Base-by-base conservation (phyloP, 37 sponge, comb jelly and placozoan species). In the Axinella damicornis region DNA sequence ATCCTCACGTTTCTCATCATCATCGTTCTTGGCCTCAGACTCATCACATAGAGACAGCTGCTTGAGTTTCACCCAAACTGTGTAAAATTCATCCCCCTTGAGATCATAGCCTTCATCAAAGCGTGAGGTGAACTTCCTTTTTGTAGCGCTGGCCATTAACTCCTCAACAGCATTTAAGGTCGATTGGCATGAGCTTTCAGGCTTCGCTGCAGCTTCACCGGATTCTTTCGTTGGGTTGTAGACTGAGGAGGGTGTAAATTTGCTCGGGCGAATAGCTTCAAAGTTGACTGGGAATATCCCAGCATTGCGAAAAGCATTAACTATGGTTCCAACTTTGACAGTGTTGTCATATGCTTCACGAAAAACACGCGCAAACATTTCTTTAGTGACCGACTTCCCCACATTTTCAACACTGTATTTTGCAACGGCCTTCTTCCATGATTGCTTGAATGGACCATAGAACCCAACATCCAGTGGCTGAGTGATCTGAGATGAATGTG, bases 41-140 rank as follows among this genome's bases (percentile, higher is more conserved):
- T 46, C 46, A 12, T 46, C 46, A 12, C 9, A 9, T 46, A 46
- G 46, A 46, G 46, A 46, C 6, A 46, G 46, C 46, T 46, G 46
- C 9, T 46, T 46, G 6, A 46, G 46, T 53, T 85, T 76, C 5
- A 52, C 21, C 86, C 86, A 77, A 1, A 64, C 69, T 36, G 18
- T 35, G 52, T 85, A 85, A 14, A 77, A 38, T 53, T 73, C 76
- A 77, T 85, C 59, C 34, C 22, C 33, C 36, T 53, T 59, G 1
- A 85, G 4, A 69, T 85, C 86, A 67, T 85, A 85, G 14, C 78
- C 69, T 57, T 85, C 78, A 16, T 76, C 59, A 15, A 40, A 76
- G 14, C 60, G 25, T 1, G 14, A 20, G 15, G 56, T 31, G 61
- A 65, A 85, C 24, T 62, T 34, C 46, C 46, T 77, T 16, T 67